Evolutionary conservation across 2,888 invertebrate genomes (phyloP).

Genomic region (Epinotia brunnichana): DNA sequence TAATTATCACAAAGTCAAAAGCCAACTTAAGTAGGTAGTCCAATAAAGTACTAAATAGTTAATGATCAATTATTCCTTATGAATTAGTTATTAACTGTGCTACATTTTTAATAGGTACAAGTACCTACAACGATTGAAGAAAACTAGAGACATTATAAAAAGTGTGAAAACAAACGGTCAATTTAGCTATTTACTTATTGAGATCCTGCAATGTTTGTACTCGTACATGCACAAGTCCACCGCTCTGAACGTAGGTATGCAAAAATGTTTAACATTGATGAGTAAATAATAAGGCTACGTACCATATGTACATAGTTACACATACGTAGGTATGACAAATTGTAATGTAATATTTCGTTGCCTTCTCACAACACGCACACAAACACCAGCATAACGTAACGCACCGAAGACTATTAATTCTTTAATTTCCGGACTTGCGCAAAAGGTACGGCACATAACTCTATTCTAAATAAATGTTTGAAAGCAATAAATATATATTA

Average conservation of each 20-base stretch:
- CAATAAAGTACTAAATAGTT: constrained; percentile 39
- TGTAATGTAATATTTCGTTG: background rate
- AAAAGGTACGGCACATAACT: background rate
- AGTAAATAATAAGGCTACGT: background rate
- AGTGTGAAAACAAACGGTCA: background rate
- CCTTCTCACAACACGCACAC: background rate
- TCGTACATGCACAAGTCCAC: background rate
- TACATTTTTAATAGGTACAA: background rate
- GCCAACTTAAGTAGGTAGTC: constrained; percentile 46
- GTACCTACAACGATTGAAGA: background rate
- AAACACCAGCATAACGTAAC: background rate
- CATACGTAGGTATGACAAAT: background rate
- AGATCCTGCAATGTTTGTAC: background rate
- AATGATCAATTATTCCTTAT: constrained; percentile 39
- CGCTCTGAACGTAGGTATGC: background rate
- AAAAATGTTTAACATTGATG: background rate
- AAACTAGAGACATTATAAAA: background rate
- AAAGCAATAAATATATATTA: too few relatives aligned
- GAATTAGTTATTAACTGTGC: constrained; percentile 6
- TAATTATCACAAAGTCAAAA: constrained; percentile 75
- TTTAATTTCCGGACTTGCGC: background rate
- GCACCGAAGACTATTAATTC: background rate
- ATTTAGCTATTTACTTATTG: background rate
- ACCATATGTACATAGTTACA: background rate
- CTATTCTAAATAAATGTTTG: too few relatives aligned